phyloP scores from a whole-genome alignment of 2,888 invertebrate species.

The Ditula angustiorana region DNA sequence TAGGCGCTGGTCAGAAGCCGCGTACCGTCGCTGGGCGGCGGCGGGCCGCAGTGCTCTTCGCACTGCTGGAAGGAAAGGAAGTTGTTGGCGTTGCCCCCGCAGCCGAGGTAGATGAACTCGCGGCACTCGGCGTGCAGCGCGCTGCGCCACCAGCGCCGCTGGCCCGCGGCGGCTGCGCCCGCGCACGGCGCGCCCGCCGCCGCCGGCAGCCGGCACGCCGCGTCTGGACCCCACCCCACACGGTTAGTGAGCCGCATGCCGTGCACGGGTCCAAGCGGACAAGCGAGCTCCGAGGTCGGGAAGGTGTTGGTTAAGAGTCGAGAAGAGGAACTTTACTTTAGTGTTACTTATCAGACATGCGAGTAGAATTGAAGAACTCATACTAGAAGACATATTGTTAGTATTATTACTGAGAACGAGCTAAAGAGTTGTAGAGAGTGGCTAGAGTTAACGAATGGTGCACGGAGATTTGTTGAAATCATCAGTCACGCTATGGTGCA shows the following conservation, averaged over 20 bases:
- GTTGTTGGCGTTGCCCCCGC: slow-evolving; percentile 94
- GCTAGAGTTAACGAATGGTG: too few species aligned
- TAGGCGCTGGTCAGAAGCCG: too few species aligned
- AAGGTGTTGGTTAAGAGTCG: slow-evolving; percentile 8
- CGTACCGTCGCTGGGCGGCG: slow-evolving; percentile 25
- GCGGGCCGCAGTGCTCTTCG: slow-evolving; percentile 64
- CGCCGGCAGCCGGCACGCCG: slow-evolving; percentile 65
- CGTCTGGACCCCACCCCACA: slow-evolving; percentile 56
- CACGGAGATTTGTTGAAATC: too few species aligned
- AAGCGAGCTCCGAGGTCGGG: slow-evolving; percentile 20
- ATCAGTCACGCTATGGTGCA: too few species aligned
- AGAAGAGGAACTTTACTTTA: too few species aligned
- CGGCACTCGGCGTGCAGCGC: slow-evolving; percentile 88
- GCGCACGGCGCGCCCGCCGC: slow-evolving; percentile 50
- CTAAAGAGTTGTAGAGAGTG: too few species aligned
- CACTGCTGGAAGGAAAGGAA: slow-evolving; percentile 91
- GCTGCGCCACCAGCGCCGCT: slow-evolving; percentile 91
- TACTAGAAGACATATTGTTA: too few species aligned
- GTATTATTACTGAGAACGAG: too few species aligned
- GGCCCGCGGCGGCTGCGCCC: slow-evolving; percentile 51
- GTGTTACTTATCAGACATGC: too few species aligned
- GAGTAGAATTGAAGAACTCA: too few species aligned
- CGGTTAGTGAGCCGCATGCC: slow-evolving; percentile 45
- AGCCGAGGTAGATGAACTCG: slow-evolving; percentile 94
- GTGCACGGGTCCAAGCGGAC: slow-evolving; percentile 34